Conservation (phyloP, 2,888 invertebrate genomes). For the Brachypalpus laphriformis region DNA sequence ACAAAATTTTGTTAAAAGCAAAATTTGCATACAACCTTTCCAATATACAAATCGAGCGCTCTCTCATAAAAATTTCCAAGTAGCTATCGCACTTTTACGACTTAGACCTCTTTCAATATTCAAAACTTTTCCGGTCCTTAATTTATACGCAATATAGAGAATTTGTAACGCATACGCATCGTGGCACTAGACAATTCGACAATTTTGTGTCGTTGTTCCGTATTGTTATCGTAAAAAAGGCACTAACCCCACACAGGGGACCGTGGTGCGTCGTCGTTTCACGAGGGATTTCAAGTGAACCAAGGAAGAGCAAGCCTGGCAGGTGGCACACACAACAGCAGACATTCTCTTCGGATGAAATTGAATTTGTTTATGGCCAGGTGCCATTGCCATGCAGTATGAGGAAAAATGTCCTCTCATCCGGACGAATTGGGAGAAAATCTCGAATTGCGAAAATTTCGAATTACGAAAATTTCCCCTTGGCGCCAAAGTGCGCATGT, state of each 20-base stretch:
- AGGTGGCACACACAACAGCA: conserved; percentile 26
- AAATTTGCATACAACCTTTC: conserved; percentile 33
- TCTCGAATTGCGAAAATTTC: conserved; percentile 72
- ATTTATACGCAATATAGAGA: conserved; percentile 63
- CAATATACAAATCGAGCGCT: conserved; percentile 28
- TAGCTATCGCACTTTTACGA: conserved; percentile 48
- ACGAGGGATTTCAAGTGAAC: conserved; percentile 50
- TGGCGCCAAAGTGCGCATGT: conserved; percentile 52
- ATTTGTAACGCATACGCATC: conserved; percentile 61
- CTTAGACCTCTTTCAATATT: conserved; percentile 55
- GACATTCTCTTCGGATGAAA: conserved; percentile 43
- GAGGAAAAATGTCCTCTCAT: background rate
- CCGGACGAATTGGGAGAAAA: conserved; percentile 24
- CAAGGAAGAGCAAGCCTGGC: conserved; percentile 42
- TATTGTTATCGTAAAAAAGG: conserved; percentile 61
- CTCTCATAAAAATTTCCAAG: conserved; percentile 33
- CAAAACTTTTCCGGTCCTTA: conserved; percentile 51
- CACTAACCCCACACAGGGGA: conserved; percentile 61
- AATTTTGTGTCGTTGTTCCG: conserved; percentile 57
- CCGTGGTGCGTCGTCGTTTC: conserved; percentile 4
- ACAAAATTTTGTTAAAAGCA: conserved; percentile 13
- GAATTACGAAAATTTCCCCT: conserved; percentile 70
- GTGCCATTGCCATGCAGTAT: conserved; percentile 35
- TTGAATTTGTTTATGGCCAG: conserved; percentile 54
- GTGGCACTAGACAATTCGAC: conserved; percentile 60